phyloP scores from a whole-genome alignment of 2,888 invertebrate species.

The Rhyacophila evoluta region DNA sequence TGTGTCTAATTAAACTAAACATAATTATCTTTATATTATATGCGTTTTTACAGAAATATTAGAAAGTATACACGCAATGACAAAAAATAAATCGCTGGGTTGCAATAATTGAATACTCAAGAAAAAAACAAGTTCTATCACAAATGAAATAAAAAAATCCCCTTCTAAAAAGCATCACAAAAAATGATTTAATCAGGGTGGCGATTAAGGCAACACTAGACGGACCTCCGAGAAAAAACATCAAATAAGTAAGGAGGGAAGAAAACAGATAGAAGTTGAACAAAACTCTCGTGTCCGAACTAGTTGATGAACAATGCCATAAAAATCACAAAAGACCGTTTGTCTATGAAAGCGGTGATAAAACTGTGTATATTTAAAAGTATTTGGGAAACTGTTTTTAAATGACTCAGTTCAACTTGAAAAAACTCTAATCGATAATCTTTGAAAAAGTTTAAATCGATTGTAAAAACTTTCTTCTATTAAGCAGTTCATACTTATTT shows the following conservation, averaged over 20 bases:
- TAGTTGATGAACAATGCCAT: neutral
- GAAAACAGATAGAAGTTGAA: neutral
- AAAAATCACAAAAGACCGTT: neutral
- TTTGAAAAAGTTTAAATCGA: too few relatives aligned
- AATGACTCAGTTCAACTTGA: too few relatives aligned
- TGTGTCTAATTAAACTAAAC: too few relatives aligned
- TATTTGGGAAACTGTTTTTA: too few relatives aligned
- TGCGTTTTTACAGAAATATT: neutral
- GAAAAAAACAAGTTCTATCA: neutral
- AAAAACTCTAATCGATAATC: too few relatives aligned
- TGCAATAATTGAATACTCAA: neutral
- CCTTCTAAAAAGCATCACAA: neutral
- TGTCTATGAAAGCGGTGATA: neutral
- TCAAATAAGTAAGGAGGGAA: constrained; percentile 11
- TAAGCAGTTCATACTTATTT: too few relatives aligned
- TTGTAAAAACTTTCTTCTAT: too few relatives aligned
- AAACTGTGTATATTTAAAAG: neutral
- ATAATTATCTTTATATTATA: too few relatives aligned
- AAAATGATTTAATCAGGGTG: constrained; percentile 8
- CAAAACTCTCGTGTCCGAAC: neutral
- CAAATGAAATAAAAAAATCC: neutral
- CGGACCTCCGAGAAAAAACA: neutral
- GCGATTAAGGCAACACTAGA: neutral
- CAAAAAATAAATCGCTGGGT: neutral
- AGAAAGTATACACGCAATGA: neutral